These are phyloP conservation scores for Gymnocephalus cernua DNA, from an alignment of 2,113 vertebrate species.

Conservation along the genomic window DNA sequence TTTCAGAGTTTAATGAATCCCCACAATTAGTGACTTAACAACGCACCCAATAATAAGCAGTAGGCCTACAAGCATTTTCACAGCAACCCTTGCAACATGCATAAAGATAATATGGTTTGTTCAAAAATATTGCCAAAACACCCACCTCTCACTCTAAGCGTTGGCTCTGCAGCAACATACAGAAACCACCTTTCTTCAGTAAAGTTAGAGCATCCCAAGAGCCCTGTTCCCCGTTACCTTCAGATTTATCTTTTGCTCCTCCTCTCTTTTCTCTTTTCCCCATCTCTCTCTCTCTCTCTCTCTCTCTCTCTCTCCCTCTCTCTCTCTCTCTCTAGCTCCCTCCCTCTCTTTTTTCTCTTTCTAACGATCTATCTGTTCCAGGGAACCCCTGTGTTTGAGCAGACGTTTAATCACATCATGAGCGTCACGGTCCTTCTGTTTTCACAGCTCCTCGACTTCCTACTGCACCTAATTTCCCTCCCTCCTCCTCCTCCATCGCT, in stretches of 20 bases:
- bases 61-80: not conserved
- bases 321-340: no score
- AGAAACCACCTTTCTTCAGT: constrained; percentile 8
- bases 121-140: not conserved
- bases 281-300: constrained; percentile 4
- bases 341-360: constrained; percentile 27
- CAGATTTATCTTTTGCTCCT: constrained; percentile 35
- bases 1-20: not conserved
- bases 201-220: constrained; percentile 39
- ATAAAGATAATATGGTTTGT: not conserved
- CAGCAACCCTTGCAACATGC: no score
- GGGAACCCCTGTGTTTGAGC: constrained; percentile 63
- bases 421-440: constrained; percentile 53
- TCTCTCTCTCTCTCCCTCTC: constrained; percentile 13
- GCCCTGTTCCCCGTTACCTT: constrained; percentile 5
- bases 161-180: not conserved
- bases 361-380: constrained; percentile 38
- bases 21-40: not conserved
- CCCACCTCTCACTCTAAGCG: constrained; percentile 40
- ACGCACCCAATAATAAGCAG: not conserved
- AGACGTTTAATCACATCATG: constrained; percentile 72
- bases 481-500: constrained; percentile 4
- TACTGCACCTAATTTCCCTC: not conserved
- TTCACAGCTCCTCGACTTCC: constrained; percentile 37
- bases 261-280: constrained; percentile 16